These are phyloP conservation scores for Salvelinus namaycush DNA, from an alignment of 2,113 vertebrate genomes.

Conservation along the genomic window DNA sequence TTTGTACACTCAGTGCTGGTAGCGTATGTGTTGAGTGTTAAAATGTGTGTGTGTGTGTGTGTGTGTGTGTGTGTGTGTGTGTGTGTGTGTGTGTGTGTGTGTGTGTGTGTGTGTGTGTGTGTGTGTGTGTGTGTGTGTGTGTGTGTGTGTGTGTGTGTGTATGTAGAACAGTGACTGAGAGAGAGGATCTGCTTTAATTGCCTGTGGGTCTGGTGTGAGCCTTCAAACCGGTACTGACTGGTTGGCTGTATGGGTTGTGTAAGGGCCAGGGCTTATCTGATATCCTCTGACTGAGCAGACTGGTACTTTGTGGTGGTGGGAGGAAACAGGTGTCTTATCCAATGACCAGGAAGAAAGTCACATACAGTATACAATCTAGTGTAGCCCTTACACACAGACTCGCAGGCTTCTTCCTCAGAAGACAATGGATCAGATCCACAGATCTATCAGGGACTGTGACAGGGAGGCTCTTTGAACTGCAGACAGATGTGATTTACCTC, in stretches of 20 bases:
- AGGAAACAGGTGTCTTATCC: slow-evolving; percentile 60
- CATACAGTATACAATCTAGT: slow-evolving; percentile 16
- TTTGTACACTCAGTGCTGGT: too few species aligned
- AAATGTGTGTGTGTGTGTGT: too few species aligned
- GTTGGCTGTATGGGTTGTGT: too few species aligned
- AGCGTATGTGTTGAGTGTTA: too few species aligned
- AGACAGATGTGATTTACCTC: slow-evolving; percentile 61
- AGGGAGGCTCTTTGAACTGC: slow-evolving; percentile 58
- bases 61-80: too few species aligned
- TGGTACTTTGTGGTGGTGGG: slow-evolving; percentile 23
- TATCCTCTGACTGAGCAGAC: slow-evolving; percentile 17
- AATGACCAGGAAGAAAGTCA: slow-evolving; percentile 42
- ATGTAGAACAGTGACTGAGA: background rate
- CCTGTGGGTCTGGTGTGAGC: background rate
- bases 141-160: too few species aligned
- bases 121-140: too few species aligned
- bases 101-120: too few species aligned
- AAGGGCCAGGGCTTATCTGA: slow-evolving; percentile 7
- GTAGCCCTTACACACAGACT: background rate
- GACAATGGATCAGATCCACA: slow-evolving; percentile 54
- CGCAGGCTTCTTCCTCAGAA: slow-evolving; percentile 12
- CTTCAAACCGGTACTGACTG: background rate
- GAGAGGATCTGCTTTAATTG: background rate
- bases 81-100: too few species aligned
- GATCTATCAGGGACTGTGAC: slow-evolving; percentile 50